These are phyloP conservation scores for Knipowitschia caucasica DNA, from an alignment of 2,797 vertebrate species.

Conservation along the genomic window DNA sequence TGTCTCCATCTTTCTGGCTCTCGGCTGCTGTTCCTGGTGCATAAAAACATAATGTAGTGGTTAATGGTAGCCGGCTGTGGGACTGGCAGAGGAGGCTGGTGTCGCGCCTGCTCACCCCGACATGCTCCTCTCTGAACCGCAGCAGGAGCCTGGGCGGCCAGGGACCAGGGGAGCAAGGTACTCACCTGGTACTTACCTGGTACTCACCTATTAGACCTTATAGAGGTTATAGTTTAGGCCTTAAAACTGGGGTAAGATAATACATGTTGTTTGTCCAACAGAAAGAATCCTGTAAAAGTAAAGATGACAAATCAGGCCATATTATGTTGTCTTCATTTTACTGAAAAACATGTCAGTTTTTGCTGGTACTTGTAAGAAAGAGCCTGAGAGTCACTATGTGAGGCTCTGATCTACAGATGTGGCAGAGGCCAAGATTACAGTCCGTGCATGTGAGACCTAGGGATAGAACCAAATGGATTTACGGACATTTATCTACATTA, in stretches of 20 bases:
- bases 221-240: not conserved
- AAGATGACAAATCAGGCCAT: not conserved
- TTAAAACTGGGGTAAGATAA: not conserved
- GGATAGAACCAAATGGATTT: too few relatives aligned
- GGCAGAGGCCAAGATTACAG: too few relatives aligned
- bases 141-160: conserved; percentile 89
- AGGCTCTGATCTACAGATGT: too few relatives aligned
- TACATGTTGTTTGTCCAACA: too few relatives aligned
- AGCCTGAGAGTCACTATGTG: too few relatives aligned
- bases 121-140: conserved; percentile 92
- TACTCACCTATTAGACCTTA: too few relatives aligned
- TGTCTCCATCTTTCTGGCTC: conserved; percentile 29
- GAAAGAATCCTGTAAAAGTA: not conserved
- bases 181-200: conserved; percentile 15
- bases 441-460: too few relatives aligned
- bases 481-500: too few relatives aligned
- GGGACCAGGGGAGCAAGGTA: conserved; percentile 85
- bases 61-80: conserved; percentile 72
- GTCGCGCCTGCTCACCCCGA: conserved; percentile 90
- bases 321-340: too few relatives aligned
- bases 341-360: too few relatives aligned
- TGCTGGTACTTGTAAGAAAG: too few relatives aligned
- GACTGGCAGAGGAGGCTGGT: conserved; percentile 92
- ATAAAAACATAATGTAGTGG: conserved; percentile 52
- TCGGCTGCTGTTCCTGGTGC: conserved; percentile 35